phyloP scores from a whole-genome alignment of 2,888 invertebrate genomes.

The Tanaodytes sp. region DNA sequence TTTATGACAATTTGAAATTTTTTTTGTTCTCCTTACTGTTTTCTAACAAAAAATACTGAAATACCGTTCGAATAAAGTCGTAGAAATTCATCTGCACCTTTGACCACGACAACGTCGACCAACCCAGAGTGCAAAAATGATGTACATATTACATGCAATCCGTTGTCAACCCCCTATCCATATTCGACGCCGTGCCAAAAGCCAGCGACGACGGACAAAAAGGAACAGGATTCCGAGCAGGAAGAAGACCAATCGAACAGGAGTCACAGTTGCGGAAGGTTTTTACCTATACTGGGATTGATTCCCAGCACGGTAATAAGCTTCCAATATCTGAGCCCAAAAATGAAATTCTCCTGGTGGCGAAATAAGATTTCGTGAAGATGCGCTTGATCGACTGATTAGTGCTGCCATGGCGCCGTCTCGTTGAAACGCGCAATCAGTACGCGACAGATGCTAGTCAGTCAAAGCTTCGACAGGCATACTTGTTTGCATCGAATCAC shows the following conservation, averaged over 20 bases:
- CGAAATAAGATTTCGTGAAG: slow-evolving; percentile 80
- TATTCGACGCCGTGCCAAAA: slow-evolving; percentile 66
- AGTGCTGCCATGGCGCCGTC: slow-evolving; percentile 30
- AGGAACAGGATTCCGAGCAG: slow-evolving; percentile 42
- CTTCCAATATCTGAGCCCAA: slow-evolving; percentile 72
- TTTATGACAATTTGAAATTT: too few species aligned
- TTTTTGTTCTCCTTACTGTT: not conserved
- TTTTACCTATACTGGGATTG: slow-evolving; percentile 67
- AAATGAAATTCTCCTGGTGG: slow-evolving; percentile 79
- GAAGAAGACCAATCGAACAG: slow-evolving; percentile 62
- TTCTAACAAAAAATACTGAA: not conserved
- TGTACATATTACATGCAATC: slow-evolving; percentile 64
- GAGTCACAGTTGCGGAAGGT: slow-evolving; percentile 66
- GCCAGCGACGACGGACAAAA: slow-evolving; percentile 32
- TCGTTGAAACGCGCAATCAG: slow-evolving; percentile 19
- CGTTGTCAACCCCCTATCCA: slow-evolving; percentile 65
- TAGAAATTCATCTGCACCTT: slow-evolving; percentile 42
- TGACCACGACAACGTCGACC: slow-evolving; percentile 30
- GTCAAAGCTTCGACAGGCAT: slow-evolving; percentile 45
- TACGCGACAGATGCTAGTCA: slow-evolving; percentile 42
- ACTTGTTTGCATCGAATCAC: slow-evolving; percentile 30
- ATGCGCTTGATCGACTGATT: slow-evolving; percentile 65
- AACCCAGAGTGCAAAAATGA: slow-evolving; percentile 18
- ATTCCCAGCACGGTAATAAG: slow-evolving; percentile 69
- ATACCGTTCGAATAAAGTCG: slow-evolving; percentile 21